Conservation (phyloP, 2,888 invertebrate genomes). For the Chrysomela aeneicollis region DNA sequence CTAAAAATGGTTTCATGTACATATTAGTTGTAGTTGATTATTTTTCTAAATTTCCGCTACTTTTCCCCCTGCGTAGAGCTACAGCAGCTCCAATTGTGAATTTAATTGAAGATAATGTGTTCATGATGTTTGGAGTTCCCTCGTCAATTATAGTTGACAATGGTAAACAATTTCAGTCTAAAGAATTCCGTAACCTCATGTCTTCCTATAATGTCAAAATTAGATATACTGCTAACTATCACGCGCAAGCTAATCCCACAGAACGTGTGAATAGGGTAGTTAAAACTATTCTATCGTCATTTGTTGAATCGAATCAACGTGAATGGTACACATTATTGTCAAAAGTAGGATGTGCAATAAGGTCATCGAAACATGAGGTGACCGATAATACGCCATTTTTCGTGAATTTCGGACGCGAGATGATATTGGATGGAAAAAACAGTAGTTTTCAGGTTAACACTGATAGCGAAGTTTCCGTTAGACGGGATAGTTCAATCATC, state of each 20-base stretch:
- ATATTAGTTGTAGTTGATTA: conserved; percentile 29
- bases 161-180: conserved; percentile 39
- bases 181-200: conserved; percentile 15
- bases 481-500: neutral
- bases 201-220: neutral
- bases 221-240: conserved; percentile 25
- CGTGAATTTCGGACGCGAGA: conserved; percentile 23
- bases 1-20: conserved; percentile 16
- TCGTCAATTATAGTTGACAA: conserved; percentile 32
- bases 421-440: conserved; percentile 2
- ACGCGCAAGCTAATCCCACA: conserved; percentile 25
- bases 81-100: conserved; percentile 15
- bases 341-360: conserved; percentile 18
- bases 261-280: too few species aligned
- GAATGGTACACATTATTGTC: conserved; percentile 24
- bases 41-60: conserved; percentile 28
- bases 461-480: neutral
- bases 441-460: neutral
- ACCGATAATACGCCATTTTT: conserved; percentile 13
- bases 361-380: conserved; percentile 13
- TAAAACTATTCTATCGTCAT: conserved; percentile 16
- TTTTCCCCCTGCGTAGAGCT: conserved; percentile 28
- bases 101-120: conserved; percentile 31
- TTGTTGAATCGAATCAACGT: conserved; percentile 28
- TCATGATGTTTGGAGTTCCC: conserved; percentile 35